Evolutionary conservation across 1,140 invertebrate genomes (phyloP), one percentile per base, ranked within the genome.

Genomic region (Brachystomella parvula): DNA sequence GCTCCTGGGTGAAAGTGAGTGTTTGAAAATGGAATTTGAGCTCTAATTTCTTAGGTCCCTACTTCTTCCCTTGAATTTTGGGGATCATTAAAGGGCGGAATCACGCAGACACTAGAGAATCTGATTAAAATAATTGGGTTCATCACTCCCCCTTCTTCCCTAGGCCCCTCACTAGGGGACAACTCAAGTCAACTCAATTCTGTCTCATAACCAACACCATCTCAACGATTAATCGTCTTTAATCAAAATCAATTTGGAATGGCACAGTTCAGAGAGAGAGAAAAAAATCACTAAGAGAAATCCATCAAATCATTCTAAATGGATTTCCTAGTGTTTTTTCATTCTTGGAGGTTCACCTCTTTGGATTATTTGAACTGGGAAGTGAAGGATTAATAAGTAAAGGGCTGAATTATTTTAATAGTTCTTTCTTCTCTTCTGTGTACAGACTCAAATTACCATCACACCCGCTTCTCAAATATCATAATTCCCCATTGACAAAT

Each of bases 61-160:
- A 26, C 12, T 53, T 26, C 33, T 47, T 29, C 17, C 12, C 61
- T 26, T 59, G 66, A 72, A 72, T 68, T 53, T 53, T 72, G 67
- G 70, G 53, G 60, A 72, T 73, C 71, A 73, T 73, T 73, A 73
- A 73, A 73, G 64, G 35, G 63, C 64, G 64, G 71, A 73, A 73
- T 73, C 71, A 73, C 71, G 71, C 71, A 73, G 71, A 66, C 68
- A 73, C 65, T 68, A 70, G 66, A 73, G 71, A 73, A 73, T 73
- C 71, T 73, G 71, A 73, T 73, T 73, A 73, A 73, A 73, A 73
- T 73, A 73, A 73, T 73, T 73, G 71, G 68, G 68, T 70, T 72
- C 71, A 73, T 73, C 71, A 73, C 61, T 62, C 15, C 15, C 17
- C 15, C n/a, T 35, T 15, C 17, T 12, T 39, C 2, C 31, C 3